Base-by-base conservation (phyloP, 30 jellyfish, hydroid and myxozoan genomes). In the Morbakka virulenta region DNA sequence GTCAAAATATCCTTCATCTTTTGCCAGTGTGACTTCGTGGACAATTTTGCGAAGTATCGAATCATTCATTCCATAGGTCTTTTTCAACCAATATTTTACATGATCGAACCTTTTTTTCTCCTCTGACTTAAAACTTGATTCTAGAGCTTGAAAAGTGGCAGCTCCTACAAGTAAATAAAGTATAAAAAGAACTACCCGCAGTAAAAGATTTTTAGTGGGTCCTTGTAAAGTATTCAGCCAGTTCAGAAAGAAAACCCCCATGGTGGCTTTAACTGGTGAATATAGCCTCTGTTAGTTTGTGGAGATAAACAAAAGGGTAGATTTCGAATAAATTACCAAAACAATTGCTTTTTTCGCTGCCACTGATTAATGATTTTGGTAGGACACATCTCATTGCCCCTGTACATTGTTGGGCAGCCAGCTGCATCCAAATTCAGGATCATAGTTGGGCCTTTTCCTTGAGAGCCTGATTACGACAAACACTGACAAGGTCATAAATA, bases 211-310 rank as follows among this genome's bases (percentile, higher is more conserved):
- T 67, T 89, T 75, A 12, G 97, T 89, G 9, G 97, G 97, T 23
- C 95, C 97, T 64, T 82, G 91, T 30, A 89, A 74, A 25, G 91
- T 78, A 50, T 77, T 66, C 50, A 89, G 69, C 97, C 97, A 89
- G 70, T 89, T 89, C 76, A 89, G 35, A 71, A 89, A 89, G 57
- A 89, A 89, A 2, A 89, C 97, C 14, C 97, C 97, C 97, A 89
- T 89, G 71, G 63, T 27, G 85, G 69, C 77, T 50, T n/a, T n/a
- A n/a, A n/a, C n/a, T n/a, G n/a, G n/a, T n/a, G n/a, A n/a, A n/a
- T n/a, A n/a, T n/a, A n/a, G n/a, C n/a, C n/a, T n/a, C n/a, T n/a
- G n/a, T n/a, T n/a, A n/a, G n/a, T n/a, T n/a, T n/a, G n/a, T n/a
- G n/a, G n/a, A n/a, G n/a, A n/a, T n/a, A n/a, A n/a, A n/a, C n/a